Percentiles rank a stretch among this genome's conserved stretches.
Evolutionary conservation across 2,113 vertebrate genomes (phyloP).

Genomic region (Cyanoramphus novaezelandiae): DNA sequence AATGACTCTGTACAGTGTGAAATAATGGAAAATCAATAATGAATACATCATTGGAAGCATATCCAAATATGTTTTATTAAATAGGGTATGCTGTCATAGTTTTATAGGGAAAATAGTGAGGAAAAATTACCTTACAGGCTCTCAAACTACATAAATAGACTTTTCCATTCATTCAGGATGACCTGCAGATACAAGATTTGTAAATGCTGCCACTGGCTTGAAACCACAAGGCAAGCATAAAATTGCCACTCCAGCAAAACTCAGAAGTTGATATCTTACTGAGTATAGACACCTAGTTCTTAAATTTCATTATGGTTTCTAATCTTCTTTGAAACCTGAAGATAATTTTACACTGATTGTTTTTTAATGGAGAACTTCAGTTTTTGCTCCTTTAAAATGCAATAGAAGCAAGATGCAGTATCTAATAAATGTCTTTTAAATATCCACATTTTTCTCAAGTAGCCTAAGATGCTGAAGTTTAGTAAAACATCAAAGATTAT

Average conservation of each 20-base stretch:
- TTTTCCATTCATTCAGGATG: background rate
- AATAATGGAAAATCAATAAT: background rate
- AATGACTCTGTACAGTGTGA: background rate
- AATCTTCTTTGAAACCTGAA: background rate
- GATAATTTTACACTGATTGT: background rate
- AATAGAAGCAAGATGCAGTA: background rate
- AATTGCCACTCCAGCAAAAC: background rate
- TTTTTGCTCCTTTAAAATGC: background rate
- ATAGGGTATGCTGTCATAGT: background rate
- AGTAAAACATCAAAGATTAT: background rate
- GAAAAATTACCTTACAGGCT: background rate
- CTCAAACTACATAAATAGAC: background rate
- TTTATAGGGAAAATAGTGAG: background rate
- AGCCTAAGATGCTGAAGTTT: background rate
- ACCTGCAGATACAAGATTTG: background rate
- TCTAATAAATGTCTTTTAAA: background rate
- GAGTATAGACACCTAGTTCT: background rate
- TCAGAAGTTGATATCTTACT: background rate
- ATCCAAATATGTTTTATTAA: background rate
- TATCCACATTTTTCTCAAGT: background rate
- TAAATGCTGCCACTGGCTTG: background rate
- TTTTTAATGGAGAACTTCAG: background rate
- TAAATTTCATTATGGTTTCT: background rate
- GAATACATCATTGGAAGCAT: background rate
- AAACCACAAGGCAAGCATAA: background rate